Evolutionary conservation across 2,113 vertebrate species (phyloP).

Genomic region (Odocoileus hemionus): DNA sequence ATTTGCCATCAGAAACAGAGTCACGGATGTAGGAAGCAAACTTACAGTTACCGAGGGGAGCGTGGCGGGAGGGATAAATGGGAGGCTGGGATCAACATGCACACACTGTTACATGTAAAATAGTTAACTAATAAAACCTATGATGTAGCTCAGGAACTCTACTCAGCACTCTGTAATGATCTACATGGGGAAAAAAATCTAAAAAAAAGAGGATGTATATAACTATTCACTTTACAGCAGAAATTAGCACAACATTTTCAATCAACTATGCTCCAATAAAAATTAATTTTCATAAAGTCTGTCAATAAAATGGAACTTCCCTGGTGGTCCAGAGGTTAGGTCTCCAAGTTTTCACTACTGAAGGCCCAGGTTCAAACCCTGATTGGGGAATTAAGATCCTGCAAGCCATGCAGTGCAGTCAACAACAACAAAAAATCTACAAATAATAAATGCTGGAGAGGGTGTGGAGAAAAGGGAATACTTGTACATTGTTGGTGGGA

Average conservation of each 20-base stretch:
- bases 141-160: neutral
- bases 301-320: neutral
- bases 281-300: neutral
- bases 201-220: neutral
- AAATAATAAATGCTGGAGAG: neutral
- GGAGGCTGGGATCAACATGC: neutral
- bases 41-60: neutral
- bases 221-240: neutral
- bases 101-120: neutral
- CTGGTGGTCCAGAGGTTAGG: neutral
- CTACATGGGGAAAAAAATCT: neutral
- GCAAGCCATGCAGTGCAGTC: neutral
- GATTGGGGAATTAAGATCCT: neutral
- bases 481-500: neutral
- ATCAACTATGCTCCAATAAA: neutral
- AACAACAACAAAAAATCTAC: neutral
- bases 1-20: neutral
- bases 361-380: neutral
- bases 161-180: neutral
- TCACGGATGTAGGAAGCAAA: neutral
- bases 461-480: neutral
- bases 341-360: neutral
- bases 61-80: neutral
- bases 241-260: neutral
- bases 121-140: neutral